Evolutionary conservation across 2,797 vertebrate genomes (phyloP).

Genomic region (Gastrophryne carolinensis): DNA sequence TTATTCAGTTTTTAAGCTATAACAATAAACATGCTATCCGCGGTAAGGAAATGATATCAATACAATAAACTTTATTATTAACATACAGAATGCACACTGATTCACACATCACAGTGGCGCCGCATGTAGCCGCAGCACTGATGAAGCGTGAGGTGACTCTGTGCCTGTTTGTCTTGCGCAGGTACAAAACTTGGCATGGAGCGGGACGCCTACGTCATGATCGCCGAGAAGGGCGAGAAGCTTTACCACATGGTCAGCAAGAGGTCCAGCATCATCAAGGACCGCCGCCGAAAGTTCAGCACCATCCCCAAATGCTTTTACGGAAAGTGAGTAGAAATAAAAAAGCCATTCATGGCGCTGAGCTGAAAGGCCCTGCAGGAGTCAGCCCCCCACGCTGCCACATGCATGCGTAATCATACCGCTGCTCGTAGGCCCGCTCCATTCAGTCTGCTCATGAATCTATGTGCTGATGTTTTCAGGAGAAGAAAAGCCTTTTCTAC

Average conservation of each 20-base stretch:
- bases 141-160: neutral
- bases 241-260: conserved; percentile 97
- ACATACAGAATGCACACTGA: no score
- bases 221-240: conserved; percentile 96
- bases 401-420: conserved; percentile 18
- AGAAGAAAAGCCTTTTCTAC: no score
- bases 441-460: conserved; percentile 2
- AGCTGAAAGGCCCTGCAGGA: conserved; percentile 49
- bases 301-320: conserved; percentile 96
- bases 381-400: conserved; percentile 56
- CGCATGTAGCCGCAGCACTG: neutral
- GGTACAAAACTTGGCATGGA: conserved; percentile 98
- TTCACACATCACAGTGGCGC: no score
- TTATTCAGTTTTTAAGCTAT: no score
- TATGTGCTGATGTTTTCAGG: no score
- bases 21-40: no score
- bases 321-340: conserved; percentile 90
- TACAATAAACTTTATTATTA: no score
- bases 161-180: conserved; percentile 56
- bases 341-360: conserved; percentile 53
- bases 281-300: conserved; percentile 92
- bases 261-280: conserved; percentile 92
- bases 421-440: neutral
- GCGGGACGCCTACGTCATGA: conserved; percentile 95
- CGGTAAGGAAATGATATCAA: no score